A percentile compares a stretch with the other conserved stretches of the same genome.
phyloP scores from a whole-genome alignment of 1,140 invertebrate genomes.

The Vanessa atalanta region DNA sequence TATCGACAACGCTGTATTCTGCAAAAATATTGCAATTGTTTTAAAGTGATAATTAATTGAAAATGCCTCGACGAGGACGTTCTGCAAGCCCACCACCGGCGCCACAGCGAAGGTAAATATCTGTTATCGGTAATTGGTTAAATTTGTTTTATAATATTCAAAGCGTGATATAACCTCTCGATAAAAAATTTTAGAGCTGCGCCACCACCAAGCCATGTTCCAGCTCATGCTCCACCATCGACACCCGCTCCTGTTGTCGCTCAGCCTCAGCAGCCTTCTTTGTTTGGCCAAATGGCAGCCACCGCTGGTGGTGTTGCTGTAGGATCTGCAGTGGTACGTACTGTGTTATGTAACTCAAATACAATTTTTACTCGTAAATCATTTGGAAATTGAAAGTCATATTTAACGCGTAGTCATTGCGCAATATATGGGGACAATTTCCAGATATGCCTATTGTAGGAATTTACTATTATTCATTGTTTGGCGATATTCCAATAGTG shows the following conservation, averaged over 20 bases:
- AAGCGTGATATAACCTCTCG: slow-evolving; percentile 46
- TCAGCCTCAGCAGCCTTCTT: slow-evolving; percentile 82
- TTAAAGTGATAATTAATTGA: slow-evolving; percentile 52
- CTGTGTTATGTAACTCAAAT: slow-evolving; percentile 61
- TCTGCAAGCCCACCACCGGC: slow-evolving; percentile 85
- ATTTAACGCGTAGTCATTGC: slow-evolving; percentile 16
- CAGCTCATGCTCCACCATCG: slow-evolving; percentile 81
- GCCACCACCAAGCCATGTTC: slow-evolving; percentile 77
- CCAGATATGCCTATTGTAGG: slow-evolving; percentile 17
- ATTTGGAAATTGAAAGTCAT: neutral
- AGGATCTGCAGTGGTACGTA: slow-evolving; percentile 89
- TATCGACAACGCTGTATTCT: slow-evolving; percentile 32
- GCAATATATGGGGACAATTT: slow-evolving; percentile 28
- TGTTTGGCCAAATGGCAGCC: slow-evolving; percentile 94
- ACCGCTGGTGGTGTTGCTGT: slow-evolving; percentile 95
- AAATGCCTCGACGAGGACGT: slow-evolving; percentile 89
- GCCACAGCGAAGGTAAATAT: slow-evolving; percentile 78
- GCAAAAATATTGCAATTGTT: slow-evolving; percentile 17
- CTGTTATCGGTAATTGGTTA: neutral
- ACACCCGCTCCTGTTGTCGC: slow-evolving; percentile 81
- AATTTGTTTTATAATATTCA: neutral
- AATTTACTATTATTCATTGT: slow-evolving; percentile 32
- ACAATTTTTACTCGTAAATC: neutral
- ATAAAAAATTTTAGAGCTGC: slow-evolving; percentile 67
- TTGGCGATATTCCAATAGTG: slow-evolving; percentile 50